Conservation (phyloP, 1,140 invertebrate species). For the Aphidius gifuensis region DNA sequence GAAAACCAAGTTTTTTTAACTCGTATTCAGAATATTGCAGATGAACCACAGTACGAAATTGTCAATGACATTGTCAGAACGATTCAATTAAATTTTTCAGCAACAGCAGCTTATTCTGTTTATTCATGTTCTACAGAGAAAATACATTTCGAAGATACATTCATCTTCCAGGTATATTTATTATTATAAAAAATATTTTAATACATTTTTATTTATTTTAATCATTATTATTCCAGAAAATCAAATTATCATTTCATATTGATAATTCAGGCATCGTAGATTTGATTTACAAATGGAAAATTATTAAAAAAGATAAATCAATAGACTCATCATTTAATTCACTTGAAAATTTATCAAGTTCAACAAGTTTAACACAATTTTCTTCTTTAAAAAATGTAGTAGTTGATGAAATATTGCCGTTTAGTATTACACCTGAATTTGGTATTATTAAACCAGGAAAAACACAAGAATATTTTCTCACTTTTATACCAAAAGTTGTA, state of each 20-base stretch:
- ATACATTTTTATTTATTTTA: not conserved
- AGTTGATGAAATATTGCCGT: not conserved
- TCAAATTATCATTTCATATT: conserved; percentile 27
- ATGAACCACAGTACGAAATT: conserved; percentile 33
- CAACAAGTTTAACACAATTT: not conserved
- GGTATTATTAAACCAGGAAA: conserved; percentile 34
- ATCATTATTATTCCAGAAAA: conserved; percentile 24
- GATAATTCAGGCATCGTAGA: conserved; percentile 35
- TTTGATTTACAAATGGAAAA: conserved; percentile 33
- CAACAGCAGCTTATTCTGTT: conserved; percentile 32
- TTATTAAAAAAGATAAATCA: conserved; percentile 24
- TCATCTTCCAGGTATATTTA: conserved; percentile 39
- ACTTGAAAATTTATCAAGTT: not conserved
- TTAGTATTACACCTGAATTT: conserved; percentile 33
- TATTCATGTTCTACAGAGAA: conserved; percentile 32
- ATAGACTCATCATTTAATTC: not conserved
- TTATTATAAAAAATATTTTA: conserved; percentile 4
- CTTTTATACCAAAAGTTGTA: conserved; percentile 41
- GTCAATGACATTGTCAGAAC: conserved; percentile 24
- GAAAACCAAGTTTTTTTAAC: conserved; percentile 16
- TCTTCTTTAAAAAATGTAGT: not conserved
- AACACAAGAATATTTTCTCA: conserved; percentile 29
- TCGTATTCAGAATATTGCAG: conserved; percentile 26
- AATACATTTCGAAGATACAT: conserved; percentile 40
- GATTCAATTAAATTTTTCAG: conserved; percentile 34